Percentiles rank a stretch among this genome's conserved stretches.
These are phyloP conservation scores for Sesamia inferens DNA, from an alignment of 2,888 invertebrate species.

Conservation along the genomic window DNA sequence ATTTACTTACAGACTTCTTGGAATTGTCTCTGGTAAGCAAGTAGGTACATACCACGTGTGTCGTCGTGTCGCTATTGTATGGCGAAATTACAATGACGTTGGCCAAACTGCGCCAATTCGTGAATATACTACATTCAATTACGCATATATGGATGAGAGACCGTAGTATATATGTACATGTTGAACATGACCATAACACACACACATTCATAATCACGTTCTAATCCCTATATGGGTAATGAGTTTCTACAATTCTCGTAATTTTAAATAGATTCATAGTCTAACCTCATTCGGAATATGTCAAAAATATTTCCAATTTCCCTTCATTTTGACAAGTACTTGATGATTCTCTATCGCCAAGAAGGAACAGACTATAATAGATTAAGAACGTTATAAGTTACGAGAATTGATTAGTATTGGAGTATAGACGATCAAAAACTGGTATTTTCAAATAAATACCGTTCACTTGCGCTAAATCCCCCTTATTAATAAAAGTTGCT, in stretches of 20 bases:
- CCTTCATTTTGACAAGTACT: too few relatives aligned
- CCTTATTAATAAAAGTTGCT: too few relatives aligned
- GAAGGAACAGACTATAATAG: too few relatives aligned
- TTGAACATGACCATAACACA: conserved; percentile 16
- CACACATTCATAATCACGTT: conserved; percentile 17
- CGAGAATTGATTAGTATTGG: too few relatives aligned
- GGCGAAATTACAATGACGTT: conserved; percentile 73
- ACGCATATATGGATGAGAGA: conserved; percentile 27
- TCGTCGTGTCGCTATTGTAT: conserved; percentile 69
- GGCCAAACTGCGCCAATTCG: conserved; percentile 52
- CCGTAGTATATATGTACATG: neutral
- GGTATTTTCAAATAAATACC: neutral
- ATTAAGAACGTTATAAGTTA: neutral
- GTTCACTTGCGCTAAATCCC: too few relatives aligned
- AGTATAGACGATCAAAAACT: too few relatives aligned
- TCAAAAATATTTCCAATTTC: too few relatives aligned
- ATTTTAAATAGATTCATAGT: too few relatives aligned
- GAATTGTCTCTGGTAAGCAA: conserved; percentile 77
- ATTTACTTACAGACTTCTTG: conserved; percentile 72
- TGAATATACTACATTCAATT: conserved; percentile 43
- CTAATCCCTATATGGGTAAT: conserved; percentile 18
- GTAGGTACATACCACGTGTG: conserved; percentile 74
- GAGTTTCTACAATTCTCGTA: conserved; percentile 6
- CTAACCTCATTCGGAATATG: too few relatives aligned
- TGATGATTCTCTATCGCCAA: too few relatives aligned